Evolutionary conservation across 1,140 invertebrate genomes (phyloP).

Genomic region (Acarapis woodi): DNA sequence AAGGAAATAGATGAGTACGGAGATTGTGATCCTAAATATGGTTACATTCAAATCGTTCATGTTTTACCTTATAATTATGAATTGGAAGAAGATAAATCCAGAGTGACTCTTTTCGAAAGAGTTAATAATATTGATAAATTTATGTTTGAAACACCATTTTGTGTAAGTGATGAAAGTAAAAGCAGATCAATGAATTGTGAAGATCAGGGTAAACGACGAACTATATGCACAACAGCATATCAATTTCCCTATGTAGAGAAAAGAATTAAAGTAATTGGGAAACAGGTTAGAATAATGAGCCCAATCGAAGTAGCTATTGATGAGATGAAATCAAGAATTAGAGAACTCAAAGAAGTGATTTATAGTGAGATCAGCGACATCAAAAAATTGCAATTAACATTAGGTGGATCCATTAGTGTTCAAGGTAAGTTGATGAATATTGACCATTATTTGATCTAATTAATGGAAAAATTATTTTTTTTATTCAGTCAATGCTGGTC

Average conservation of each 20-base stretch:
- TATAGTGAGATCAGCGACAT: slow-evolving; percentile 43
- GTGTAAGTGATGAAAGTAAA: slow-evolving; percentile 26
- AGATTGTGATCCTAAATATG: slow-evolving; percentile 46
- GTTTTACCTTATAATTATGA: slow-evolving; percentile 39
- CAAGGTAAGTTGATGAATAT: slow-evolving; percentile 24
- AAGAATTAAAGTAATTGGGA: slow-evolving; percentile 42
- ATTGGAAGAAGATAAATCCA: slow-evolving; percentile 21
- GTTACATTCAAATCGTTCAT: slow-evolving; percentile 71
- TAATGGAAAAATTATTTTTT: too few relatives aligned
- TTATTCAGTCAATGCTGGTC: slow-evolving; percentile 90
- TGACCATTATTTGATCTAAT: slow-evolving; percentile 10
- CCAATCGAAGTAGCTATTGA: slow-evolving; percentile 81
- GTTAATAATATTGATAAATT: slow-evolving; percentile 59
- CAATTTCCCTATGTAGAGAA: slow-evolving; percentile 76
- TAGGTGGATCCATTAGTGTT: slow-evolving; percentile 66
- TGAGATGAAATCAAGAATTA: slow-evolving; percentile 56
- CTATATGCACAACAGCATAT: slow-evolving; percentile 46
- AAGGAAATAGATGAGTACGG: slow-evolving; percentile 23
- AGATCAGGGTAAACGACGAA: slow-evolving; percentile 59
- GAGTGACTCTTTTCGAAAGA: slow-evolving; percentile 46
- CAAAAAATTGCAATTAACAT: slow-evolving; percentile 56
- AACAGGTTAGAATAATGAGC: slow-evolving; percentile 38
- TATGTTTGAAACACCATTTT: slow-evolving; percentile 78
- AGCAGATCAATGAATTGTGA: slow-evolving; percentile 29
- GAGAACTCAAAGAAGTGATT: slow-evolving; percentile 54